Conservation (phyloP, 1,140 invertebrate species). For the Dolichoris vasculosae region DNA sequence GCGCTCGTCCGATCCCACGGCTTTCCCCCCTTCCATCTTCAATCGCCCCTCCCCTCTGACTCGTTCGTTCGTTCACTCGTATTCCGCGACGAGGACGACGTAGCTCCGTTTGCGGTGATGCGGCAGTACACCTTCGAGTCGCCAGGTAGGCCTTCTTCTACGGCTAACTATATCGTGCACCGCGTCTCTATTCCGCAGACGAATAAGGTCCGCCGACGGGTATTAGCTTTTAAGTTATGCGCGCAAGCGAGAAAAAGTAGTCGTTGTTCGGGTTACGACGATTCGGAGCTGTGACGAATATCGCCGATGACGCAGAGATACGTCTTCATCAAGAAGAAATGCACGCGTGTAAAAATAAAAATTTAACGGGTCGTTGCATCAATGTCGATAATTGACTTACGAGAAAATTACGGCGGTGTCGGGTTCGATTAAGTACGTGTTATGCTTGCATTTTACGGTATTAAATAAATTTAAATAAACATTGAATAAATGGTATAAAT, state of each 20-base stretch:
- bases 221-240: not conserved
- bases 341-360: not conserved
- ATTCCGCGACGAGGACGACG: not conserved
- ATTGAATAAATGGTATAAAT: no score
- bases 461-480: no score
- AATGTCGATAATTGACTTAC: not conserved
- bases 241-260: not conserved
- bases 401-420: no score
- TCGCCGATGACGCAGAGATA: not conserved
- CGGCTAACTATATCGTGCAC: not conserved
- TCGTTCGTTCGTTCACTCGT: not conserved
- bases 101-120: not conserved
- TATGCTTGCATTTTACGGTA: no score
- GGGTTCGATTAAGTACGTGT: no score
- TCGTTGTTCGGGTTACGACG: not conserved
- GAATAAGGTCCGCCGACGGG: not conserved
- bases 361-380: not conserved
- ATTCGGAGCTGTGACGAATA: not conserved
- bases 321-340: not conserved
- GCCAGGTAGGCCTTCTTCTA: constrained; percentile 9
- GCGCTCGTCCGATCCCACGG: constrained; percentile 72
- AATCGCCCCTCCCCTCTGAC: not conserved
- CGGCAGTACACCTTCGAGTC: not conserved
- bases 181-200: not conserved
- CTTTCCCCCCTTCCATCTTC: constrained; percentile 58